These are phyloP conservation scores for Muscicapa comitata DNA, from an alignment of 2,797 vertebrate genomes.

Conservation along the genomic window DNA sequence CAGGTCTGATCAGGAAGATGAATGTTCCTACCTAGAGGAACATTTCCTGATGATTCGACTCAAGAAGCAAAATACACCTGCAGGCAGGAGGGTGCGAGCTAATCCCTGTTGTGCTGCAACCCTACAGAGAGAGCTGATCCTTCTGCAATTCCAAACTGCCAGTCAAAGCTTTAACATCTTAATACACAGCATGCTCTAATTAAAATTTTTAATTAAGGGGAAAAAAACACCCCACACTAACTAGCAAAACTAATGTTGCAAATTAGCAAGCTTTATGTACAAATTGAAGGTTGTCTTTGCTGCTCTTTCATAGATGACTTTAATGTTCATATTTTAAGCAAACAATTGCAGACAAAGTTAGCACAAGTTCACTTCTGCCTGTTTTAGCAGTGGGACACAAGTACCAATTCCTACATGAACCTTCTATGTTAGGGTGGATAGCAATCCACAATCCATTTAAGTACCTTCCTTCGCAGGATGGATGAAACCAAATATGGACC, in stretches of 20 bases:
- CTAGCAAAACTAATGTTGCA: slow-evolving; percentile 52
- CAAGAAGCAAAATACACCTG: slow-evolving; percentile 10
- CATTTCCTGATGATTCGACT: background rate
- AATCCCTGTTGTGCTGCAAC: slow-evolving; percentile 58
- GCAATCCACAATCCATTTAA: background rate
- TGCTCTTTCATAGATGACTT: background rate
- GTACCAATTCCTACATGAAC: background rate
- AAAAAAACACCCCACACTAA: background rate
- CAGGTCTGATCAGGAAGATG: background rate
- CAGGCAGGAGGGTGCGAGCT: slow-evolving; percentile 48
- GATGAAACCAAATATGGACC: background rate
- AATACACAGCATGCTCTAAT: slow-evolving; percentile 68
- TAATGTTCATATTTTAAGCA: background rate
- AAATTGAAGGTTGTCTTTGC: slow-evolving; percentile 11
- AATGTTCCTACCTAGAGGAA: background rate
- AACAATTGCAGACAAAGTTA: background rate
- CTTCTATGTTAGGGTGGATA: background rate
- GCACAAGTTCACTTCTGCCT: background rate
- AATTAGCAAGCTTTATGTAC: slow-evolving; percentile 49
- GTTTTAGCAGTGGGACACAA: background rate
- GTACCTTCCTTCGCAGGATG: background rate
- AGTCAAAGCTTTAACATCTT: slow-evolving; percentile 67
- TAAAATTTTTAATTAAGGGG: slow-evolving; percentile 69
- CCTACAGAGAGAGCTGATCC: slow-evolving; percentile 59
- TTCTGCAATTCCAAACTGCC: slow-evolving; percentile 44